Conservation (phyloP, 2,888 invertebrate genomes). For the Eristalinus aeneus region DNA sequence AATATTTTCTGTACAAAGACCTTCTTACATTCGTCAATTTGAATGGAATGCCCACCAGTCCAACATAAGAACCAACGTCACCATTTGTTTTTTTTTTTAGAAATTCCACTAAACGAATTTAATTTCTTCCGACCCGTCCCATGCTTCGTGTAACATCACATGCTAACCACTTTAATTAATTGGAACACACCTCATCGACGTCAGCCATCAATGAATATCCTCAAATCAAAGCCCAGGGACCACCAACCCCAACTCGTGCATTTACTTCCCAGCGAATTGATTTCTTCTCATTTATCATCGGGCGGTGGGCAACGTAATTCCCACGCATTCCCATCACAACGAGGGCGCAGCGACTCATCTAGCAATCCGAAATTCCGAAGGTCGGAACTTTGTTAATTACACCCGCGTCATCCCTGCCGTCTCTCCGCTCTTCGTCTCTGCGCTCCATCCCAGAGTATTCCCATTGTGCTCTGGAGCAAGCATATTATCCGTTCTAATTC, state of each 20-base stretch:
- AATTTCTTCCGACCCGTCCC: no score
- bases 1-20: no score
- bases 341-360: background rate
- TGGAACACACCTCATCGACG: conserved; percentile 31
- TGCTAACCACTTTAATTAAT: conserved; percentile 38
- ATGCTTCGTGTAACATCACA: background rate
- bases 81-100: no score
- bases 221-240: conserved; percentile 29
- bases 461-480: conserved; percentile 11
- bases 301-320: conserved; percentile 24
- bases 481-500: conserved; percentile 53
- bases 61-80: no score
- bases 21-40: no score
- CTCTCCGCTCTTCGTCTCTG: background rate
- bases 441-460: background rate
- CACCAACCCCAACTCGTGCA: conserved; percentile 11
- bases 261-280: conserved; percentile 41
- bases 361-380: conserved; percentile 38
- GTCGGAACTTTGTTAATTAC: conserved; percentile 62
- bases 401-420: background rate
- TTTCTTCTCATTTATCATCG: conserved; percentile 62
- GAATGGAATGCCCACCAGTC: no score
- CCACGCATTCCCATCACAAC: conserved; percentile 48
- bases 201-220: conserved; percentile 12
- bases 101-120: no score